These are phyloP conservation scores for Diarsia rubi DNA, from an alignment of 2,888 invertebrate species.

Conservation along the genomic window DNA sequence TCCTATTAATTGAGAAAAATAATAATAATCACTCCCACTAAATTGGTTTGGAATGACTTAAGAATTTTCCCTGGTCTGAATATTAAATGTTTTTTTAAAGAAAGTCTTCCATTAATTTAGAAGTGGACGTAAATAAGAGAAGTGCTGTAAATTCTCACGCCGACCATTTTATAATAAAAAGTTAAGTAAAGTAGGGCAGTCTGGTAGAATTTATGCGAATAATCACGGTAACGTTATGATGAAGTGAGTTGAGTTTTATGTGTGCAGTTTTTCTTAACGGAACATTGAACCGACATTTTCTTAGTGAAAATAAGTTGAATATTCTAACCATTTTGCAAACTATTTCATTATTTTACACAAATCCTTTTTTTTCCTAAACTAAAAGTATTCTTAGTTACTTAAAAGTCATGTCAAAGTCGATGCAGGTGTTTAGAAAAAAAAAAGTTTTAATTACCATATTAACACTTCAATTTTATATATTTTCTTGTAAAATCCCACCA, in stretches of 20 bases:
- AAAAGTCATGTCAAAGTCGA: too few species aligned
- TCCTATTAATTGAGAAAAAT: constrained; percentile 85
- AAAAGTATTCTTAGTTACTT: too few species aligned
- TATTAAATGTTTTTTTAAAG: constrained; percentile 69
- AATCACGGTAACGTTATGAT: constrained; percentile 38
- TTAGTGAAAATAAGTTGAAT: neutral
- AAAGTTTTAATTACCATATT: too few species aligned
- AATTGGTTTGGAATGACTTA: constrained; percentile 77
- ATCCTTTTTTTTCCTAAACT: too few species aligned
- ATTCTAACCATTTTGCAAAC: neutral
- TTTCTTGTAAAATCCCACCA: neutral
- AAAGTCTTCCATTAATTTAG: constrained; percentile 69
- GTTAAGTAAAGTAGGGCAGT: constrained; percentile 37
- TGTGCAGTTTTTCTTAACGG: constrained; percentile 10
- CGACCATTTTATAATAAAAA: constrained; percentile 37
- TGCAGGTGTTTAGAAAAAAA: too few species aligned
- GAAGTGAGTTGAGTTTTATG: constrained; percentile 41
- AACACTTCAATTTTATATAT: too few species aligned
- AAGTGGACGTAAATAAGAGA: constrained; percentile 57
- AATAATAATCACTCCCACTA: constrained; percentile 80
- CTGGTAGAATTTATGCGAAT: constrained; percentile 52
- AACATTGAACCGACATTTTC: neutral
- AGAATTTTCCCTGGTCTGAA: constrained; percentile 77
- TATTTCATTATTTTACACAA: too few species aligned
- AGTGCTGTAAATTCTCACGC: constrained; percentile 60